These are phyloP conservation scores for Tortricodes alternella DNA, from an alignment of 2,888 invertebrate species.

Conservation along the genomic window DNA sequence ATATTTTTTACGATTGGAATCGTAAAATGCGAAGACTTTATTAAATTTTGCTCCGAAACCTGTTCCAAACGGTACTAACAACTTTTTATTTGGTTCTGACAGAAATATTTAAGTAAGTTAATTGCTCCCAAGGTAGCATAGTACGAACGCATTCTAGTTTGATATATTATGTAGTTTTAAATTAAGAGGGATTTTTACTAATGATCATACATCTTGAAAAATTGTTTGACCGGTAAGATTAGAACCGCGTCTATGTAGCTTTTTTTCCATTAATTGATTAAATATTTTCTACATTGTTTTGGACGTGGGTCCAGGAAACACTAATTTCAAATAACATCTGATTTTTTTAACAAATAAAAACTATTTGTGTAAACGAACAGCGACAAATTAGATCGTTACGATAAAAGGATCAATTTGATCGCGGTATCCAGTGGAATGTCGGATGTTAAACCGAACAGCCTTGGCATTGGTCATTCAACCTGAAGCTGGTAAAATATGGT, in stretches of 20 bases:
- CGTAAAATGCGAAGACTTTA: slow-evolving; percentile 62
- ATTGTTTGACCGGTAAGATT: no score
- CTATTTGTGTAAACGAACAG: slow-evolving; percentile 22
- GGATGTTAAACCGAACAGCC: not conserved
- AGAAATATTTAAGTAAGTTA: not conserved
- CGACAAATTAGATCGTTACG: slow-evolving; percentile 13
- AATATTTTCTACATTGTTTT: no score
- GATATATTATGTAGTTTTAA: no score
- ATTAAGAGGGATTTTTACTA: not conserved
- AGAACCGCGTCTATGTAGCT: no score
- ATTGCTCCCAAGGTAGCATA: no score
- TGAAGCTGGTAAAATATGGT: slow-evolving; percentile 1
- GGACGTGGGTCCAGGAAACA: no score
- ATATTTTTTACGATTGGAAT: slow-evolving; percentile 59
- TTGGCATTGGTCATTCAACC: slow-evolving; percentile 19
- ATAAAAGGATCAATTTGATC: slow-evolving; percentile 16
- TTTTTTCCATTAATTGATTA: no score
- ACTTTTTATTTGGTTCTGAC: slow-evolving; percentile 14
- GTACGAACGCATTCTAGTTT: no score
- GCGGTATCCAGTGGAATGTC: slow-evolving; percentile 6
- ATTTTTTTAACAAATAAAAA: no score
- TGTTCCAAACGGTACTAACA: slow-evolving; percentile 36
- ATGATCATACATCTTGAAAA: no score
- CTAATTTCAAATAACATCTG: no score
- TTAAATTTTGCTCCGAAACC: slow-evolving; percentile 55